Conservation (phyloP, 2,888 invertebrate species). For the Charanyca ferruginea region DNA sequence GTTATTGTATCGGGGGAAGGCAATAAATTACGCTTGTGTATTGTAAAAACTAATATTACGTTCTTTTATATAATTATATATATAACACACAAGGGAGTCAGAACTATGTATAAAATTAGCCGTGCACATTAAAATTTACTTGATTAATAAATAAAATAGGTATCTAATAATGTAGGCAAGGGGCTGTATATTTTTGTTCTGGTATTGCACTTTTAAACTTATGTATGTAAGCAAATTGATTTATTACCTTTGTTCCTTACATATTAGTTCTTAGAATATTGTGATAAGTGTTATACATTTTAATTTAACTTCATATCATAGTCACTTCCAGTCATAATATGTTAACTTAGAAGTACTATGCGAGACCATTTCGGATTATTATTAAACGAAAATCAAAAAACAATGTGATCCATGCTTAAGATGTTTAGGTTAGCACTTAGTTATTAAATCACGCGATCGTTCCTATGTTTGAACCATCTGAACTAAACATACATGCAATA, state of each 20-base stretch:
- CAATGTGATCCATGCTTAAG: slow-evolving; percentile 84
- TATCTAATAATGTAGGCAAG: slow-evolving; percentile 70
- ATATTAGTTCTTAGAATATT: slow-evolving; percentile 81
- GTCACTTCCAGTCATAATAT: slow-evolving; percentile 91
- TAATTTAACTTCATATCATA: slow-evolving; percentile 86
- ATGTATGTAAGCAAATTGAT: slow-evolving; percentile 70
- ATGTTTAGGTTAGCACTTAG: slow-evolving; percentile 77
- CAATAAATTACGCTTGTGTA: slow-evolving; percentile 93
- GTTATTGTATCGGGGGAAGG: slow-evolving; percentile 92
- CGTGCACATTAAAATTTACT: slow-evolving; percentile 64
- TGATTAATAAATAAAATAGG: slow-evolving; percentile 51
- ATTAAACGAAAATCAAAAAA: slow-evolving; percentile 77
- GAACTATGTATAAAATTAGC: slow-evolving; percentile 60
- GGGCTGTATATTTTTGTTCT: slow-evolving; percentile 74
- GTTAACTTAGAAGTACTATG: slow-evolving; percentile 86
- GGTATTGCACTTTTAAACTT: slow-evolving; percentile 69
- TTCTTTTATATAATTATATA: slow-evolving; percentile 66
- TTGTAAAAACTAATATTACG: slow-evolving; percentile 84
- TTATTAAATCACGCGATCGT: slow-evolving; percentile 80
- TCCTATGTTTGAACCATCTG: slow-evolving; percentile 85
- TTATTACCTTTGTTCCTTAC: slow-evolving; percentile 84
- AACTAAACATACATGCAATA: slow-evolving; percentile 77
- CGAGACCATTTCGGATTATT: slow-evolving; percentile 77
- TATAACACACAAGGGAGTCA: slow-evolving; percentile 62
- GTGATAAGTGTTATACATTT: slow-evolving; percentile 87